These are phyloP conservation scores for Coenonympha glycerion DNA, from an alignment of 2,888 invertebrate species.

Conservation along the genomic window DNA sequence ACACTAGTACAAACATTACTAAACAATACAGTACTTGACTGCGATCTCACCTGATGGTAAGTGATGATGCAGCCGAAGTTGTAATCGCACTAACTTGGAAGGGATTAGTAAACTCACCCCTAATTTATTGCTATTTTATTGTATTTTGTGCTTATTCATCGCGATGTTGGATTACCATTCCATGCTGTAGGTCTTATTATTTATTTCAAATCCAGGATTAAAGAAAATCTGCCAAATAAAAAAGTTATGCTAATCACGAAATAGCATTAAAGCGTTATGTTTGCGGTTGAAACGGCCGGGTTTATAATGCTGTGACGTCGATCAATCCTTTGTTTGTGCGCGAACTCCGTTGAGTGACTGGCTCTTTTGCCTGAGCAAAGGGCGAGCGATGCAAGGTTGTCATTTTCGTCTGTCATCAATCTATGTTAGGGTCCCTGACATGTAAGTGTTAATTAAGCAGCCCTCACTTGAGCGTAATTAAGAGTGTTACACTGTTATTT, in stretches of 20 bases:
- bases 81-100: no score
- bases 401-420: slow-evolving; percentile 76
- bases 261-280: slow-evolving; percentile 66
- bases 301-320: slow-evolving; percentile 46
- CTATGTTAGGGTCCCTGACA: slow-evolving; percentile 73
- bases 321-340: slow-evolving; percentile 56
- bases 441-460: slow-evolving; percentile 76
- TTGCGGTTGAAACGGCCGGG: slow-evolving; percentile 52
- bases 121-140: no score
- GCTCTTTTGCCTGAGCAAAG: slow-evolving; percentile 63
- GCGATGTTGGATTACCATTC: no score
- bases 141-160: no score
- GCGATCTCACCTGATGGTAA: no score
- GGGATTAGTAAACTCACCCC: no score
- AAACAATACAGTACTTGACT: no score
- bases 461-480: slow-evolving; percentile 74
- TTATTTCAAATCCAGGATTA: no score
- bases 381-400: slow-evolving; percentile 62
- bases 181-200: no score
- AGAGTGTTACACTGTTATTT: slow-evolving; percentile 75
- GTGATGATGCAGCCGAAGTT: no score
- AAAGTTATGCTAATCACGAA: slow-evolving; percentile 59
- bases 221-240: no score
- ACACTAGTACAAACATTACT: no score
- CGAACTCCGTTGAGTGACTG: slow-evolving; percentile 62